Evolutionary conservation across 2,797 vertebrate genomes (phyloP).

Genomic region (Oreortyx pictus): DNA sequence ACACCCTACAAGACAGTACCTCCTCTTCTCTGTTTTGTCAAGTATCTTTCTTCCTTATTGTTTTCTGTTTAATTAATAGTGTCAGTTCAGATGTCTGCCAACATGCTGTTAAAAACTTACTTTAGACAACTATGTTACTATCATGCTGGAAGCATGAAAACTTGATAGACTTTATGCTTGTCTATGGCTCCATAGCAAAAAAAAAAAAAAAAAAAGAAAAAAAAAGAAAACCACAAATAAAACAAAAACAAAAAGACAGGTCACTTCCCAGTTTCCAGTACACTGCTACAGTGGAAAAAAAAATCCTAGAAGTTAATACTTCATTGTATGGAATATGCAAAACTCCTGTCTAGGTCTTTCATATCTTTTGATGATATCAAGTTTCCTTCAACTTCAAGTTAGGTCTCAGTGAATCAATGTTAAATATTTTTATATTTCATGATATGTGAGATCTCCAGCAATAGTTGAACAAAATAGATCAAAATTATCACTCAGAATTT

Average conservation of each 20-base stretch:
- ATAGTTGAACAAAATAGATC: not conserved
- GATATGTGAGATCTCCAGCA: not conserved
- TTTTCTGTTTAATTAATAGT: slow-evolving; percentile 29
- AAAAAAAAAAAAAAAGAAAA: not conserved
- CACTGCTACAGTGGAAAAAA: not conserved
- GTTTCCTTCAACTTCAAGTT: not conserved
- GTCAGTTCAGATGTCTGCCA: not conserved
- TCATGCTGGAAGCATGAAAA: not conserved
- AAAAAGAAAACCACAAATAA: too few species aligned
- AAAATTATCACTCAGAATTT: not conserved
- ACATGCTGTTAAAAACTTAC: not conserved
- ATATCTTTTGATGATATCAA: not conserved
- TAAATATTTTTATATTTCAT: not conserved
- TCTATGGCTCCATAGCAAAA: not conserved
- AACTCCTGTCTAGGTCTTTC: not conserved
- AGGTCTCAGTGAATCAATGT: not conserved
- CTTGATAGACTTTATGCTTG: not conserved
- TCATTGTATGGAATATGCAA: not conserved
- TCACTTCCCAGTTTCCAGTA: not conserved
- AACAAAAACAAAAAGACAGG: too few species aligned
- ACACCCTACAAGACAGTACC: not conserved
- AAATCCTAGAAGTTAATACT: not conserved
- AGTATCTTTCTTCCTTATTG: not conserved
- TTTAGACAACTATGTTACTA: not conserved
- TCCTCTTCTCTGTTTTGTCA: not conserved